These are phyloP conservation scores for Noturus placidus DNA, from an alignment of 2,113 vertebrate species.

Conservation along the genomic window DNA sequence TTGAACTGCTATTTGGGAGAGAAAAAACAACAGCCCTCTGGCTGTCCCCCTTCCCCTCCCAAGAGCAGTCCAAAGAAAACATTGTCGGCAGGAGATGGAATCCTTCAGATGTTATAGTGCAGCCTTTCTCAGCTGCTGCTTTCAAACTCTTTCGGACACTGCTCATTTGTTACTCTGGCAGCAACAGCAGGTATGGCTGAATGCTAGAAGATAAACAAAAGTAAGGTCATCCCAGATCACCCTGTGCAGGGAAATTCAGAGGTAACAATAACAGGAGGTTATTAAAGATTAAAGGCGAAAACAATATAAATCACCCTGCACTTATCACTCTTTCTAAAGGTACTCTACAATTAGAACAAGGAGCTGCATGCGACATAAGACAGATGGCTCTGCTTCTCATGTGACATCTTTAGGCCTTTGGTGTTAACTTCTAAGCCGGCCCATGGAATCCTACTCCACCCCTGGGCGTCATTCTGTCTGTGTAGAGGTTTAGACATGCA, in stretches of 20 bases:
- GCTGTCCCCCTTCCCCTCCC: conserved; percentile 29
- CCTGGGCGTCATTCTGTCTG: conserved; percentile 34
- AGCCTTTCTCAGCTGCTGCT: conserved; percentile 31
- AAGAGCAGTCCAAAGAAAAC: conserved; percentile 47
- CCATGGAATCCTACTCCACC: neutral
- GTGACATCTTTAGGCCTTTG: conserved; percentile 24
- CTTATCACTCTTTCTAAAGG: conserved; percentile 21
- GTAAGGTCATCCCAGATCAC: conserved; percentile 29
- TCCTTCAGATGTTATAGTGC: conserved; percentile 42
- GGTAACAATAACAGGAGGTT: conserved; percentile 6
- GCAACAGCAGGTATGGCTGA: conserved; percentile 16
- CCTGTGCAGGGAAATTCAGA: conserved; percentile 13
- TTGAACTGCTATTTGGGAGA: conserved; percentile 43
- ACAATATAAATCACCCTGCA: conserved; percentile 11
- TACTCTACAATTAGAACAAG: conserved; percentile 39
- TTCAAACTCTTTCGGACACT: conserved; percentile 30
- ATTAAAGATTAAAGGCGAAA: conserved; percentile 39
- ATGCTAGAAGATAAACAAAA: conserved; percentile 11
- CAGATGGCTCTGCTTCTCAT: conserved; percentile 21
- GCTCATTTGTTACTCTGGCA: conserved; percentile 41
- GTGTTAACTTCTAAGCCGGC: conserved; percentile 37
- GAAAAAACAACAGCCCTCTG: conserved; percentile 26
- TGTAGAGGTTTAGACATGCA: conserved; percentile 32
- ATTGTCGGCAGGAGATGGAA: conserved; percentile 42
- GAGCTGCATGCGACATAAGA: conserved; percentile 16